Base-by-base conservation (phyloP, 2,113 vertebrate species). In the Rhabdomys dilectus region DNA sequence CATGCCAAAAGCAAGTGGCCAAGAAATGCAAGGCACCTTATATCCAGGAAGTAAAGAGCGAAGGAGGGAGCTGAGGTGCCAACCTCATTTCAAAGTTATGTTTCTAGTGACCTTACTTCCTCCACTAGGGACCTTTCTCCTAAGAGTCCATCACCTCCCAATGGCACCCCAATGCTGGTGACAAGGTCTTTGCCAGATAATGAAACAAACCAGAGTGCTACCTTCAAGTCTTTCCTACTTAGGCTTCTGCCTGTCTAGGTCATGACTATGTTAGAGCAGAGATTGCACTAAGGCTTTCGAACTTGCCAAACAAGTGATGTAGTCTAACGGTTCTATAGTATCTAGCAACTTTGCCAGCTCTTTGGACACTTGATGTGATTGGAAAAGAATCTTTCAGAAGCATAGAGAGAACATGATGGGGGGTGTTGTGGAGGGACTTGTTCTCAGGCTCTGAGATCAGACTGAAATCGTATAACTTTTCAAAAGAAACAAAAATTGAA, bases 401-500 rank as follows among this genome's bases (percentile, higher is more conserved):
- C 56, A 53, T 5, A 6, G 62, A 84, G 42, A 88, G 70, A 93
- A 12, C 19, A 16, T 3, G 51, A 2, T 10, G 9, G 34, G 34
- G 56, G 10, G 16, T 1, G 34, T 48, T 48, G 6, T 11, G 34
- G 34, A 0, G 6, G 16, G 16, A n/a, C 45, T 72, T 85, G 34
- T 5, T 31, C 75, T 39, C 1, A 53, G 62, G 4, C 12, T 31
- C 0, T 13, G 31, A 31, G 6, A 86, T 4, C 21, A 73, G 13
- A 34, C 34, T n/a, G 36, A 36, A 72, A 9, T 60, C 7, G 21
- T 45, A 7, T 39, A 76, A 88, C 36, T 82, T 70, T 68, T 73
- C 56, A 68, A 94, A 58, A 60, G 62, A 72, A 60, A 29, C 24
- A 73, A 31, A 93, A 94, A 91, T 66, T 75, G 78, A 95, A 48